These are phyloP conservation scores for Bradysia coprophila DNA, from an alignment of 1,140 invertebrate genomes.

Conservation along the genomic window DNA sequence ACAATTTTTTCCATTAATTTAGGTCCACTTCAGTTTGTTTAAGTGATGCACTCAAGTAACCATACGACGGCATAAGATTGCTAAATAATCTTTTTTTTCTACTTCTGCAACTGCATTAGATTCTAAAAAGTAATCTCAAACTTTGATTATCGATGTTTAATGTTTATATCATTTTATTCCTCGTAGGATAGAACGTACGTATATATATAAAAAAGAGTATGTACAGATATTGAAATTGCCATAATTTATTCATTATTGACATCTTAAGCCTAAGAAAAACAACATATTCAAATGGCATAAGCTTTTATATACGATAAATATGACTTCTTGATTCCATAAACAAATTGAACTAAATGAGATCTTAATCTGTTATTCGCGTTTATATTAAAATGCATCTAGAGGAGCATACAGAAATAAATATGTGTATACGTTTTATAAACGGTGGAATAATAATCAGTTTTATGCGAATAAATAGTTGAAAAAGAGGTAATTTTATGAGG, in stretches of 20 bases:
- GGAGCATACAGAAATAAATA: neutral
- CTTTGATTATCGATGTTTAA: too few species aligned
- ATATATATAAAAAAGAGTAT: neutral
- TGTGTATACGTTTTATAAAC: neutral
- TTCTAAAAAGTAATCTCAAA: too few species aligned
- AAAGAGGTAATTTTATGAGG: too few species aligned
- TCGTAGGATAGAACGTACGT: neutral
- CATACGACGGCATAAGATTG: too few species aligned
- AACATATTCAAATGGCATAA: neutral
- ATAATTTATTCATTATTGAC: neutral
- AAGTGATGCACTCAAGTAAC: too few species aligned
- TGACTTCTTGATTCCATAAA: neutral
- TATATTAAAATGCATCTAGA: too few species aligned
- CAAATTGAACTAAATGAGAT: neutral
- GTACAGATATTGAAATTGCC: neutral
- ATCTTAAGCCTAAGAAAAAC: neutral
- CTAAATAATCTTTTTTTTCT: too few species aligned
- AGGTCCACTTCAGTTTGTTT: too few species aligned
- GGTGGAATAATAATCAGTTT: neutral
- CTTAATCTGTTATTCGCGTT: neutral
- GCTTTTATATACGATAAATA: neutral
- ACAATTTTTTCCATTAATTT: too few species aligned
- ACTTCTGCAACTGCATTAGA: too few species aligned
- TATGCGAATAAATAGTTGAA: neutral
- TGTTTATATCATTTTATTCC: too few species aligned